phyloP scores from a whole-genome alignment of 2,888 invertebrate genomes.

The Hypomecis atomaria region DNA sequence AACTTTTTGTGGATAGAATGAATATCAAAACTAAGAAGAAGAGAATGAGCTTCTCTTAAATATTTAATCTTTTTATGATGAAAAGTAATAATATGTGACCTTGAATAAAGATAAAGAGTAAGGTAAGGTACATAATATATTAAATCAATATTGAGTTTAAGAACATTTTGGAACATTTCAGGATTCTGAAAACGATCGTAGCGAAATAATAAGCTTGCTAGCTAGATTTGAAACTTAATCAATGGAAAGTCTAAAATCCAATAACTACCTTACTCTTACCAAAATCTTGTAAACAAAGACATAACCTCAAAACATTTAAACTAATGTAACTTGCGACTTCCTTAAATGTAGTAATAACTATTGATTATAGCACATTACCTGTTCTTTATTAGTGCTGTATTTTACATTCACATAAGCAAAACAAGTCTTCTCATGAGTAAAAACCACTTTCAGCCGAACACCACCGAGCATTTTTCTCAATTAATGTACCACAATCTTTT shows the following conservation, averaged over 20 bases:
- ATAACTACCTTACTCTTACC: too few species aligned
- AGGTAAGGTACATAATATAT: too few species aligned
- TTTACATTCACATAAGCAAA: slow-evolving; percentile 78
- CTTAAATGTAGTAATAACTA: not conserved
- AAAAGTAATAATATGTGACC: not conserved
- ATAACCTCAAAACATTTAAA: slow-evolving; percentile 43
- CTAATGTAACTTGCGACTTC: not conserved
- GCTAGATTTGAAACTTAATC: too few species aligned
- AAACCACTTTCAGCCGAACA: slow-evolving; percentile 67
- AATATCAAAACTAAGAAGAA: too few species aligned
- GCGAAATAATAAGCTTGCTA: too few species aligned
- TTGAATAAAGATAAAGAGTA: slow-evolving; percentile 10
- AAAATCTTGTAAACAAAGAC: slow-evolving; percentile 32
- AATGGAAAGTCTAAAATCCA: too few species aligned
- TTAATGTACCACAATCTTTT: not conserved
- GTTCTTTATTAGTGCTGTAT: slow-evolving; percentile 74
- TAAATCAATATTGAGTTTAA: too few species aligned
- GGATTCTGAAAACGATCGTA: too few species aligned
- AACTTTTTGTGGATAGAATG: too few species aligned
- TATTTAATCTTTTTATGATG: too few species aligned
- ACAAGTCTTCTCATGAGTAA: slow-evolving; percentile 73
- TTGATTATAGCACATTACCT: slow-evolving; percentile 54
- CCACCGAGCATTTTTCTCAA: slow-evolving; percentile 67
- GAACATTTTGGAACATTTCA: too few species aligned
- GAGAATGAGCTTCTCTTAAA: too few species aligned